These are phyloP conservation scores for Crotalus helleri DNA, from an alignment of 2,113 vertebrate species.

Conservation along the genomic window DNA sequence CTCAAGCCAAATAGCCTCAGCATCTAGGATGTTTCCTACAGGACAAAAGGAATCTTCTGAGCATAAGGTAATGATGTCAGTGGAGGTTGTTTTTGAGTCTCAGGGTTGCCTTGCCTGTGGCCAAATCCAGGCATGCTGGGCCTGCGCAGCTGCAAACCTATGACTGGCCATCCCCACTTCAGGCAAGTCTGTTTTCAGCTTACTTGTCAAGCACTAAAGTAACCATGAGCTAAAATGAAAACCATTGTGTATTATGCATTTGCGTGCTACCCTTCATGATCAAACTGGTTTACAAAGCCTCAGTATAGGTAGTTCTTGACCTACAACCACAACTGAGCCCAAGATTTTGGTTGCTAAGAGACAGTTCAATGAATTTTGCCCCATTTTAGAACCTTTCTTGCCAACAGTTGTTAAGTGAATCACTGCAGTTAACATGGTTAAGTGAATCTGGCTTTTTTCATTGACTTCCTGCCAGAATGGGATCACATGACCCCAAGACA, in stretches of 20 bases:
- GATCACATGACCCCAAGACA: background rate
- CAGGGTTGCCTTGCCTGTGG: background rate
- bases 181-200: background rate
- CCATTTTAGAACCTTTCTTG: background rate
- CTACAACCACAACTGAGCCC: background rate
- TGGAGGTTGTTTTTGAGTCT: background rate
- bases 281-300: background rate
- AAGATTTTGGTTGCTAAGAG: background rate
- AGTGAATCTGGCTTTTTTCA: background rate
- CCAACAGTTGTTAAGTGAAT: background rate
- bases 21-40: background rate
- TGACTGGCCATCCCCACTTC: background rate
- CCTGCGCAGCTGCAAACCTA: background rate
- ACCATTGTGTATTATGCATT: fast-evolving
- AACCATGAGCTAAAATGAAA: background rate
- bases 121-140: background rate
- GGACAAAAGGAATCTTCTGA: background rate
- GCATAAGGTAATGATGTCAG: background rate
- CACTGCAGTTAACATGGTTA: background rate
- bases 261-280: background rate
- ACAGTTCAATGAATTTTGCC: background rate
- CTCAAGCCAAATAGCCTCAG: background rate
- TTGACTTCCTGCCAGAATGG: background rate
- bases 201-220: no score
- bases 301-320: no score